Conservation (phyloP, 2,797 vertebrate genomes). For the Petrocephalus schoutedeni region DNA sequence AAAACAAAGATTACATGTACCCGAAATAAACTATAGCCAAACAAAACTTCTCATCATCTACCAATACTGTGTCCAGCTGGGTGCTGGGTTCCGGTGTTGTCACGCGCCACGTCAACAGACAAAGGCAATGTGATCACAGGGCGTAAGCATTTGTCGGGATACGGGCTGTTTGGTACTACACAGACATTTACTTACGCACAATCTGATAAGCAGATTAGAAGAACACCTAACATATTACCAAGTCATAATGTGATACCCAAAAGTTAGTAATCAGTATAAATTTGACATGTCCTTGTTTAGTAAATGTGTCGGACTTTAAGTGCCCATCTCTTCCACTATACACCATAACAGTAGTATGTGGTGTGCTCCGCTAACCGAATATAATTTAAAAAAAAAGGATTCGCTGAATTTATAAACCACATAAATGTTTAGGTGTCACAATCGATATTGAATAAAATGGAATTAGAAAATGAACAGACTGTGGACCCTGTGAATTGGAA, state of each 20-base stretch:
- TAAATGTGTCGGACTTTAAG: background rate
- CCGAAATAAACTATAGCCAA: background rate
- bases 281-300: too few relatives aligned
- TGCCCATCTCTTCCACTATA: background rate
- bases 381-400: background rate
- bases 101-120: background rate
- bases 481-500: background rate
- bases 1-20: background rate
- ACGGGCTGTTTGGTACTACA: too few relatives aligned
- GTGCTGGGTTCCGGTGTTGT: background rate
- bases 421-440: background rate
- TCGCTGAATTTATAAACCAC: background rate
- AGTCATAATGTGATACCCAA: too few relatives aligned
- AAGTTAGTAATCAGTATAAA: background rate
- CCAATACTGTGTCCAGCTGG: background rate
- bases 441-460: background rate
- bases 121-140: background rate
- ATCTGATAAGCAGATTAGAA: too few relatives aligned
- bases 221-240: too few relatives aligned
- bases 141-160: background rate
- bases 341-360: background rate
- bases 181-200: too few relatives aligned
- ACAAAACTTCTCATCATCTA: background rate
- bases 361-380: background rate
- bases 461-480: background rate